Conservation (phyloP, 1,140 invertebrate species). For the Tetranychus cinnabarinus region DNA sequence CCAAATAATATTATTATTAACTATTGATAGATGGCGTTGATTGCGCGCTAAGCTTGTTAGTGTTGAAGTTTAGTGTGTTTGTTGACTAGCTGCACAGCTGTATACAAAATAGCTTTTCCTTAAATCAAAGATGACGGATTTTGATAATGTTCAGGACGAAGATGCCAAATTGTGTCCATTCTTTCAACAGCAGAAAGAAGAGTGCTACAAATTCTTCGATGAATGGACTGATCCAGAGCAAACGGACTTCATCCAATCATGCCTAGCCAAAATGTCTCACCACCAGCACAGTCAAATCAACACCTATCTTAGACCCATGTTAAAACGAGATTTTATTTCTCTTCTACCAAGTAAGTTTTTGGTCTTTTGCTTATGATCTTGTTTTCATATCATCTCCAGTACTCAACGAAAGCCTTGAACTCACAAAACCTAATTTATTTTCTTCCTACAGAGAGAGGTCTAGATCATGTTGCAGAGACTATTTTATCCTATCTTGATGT, state of each 20-base stretch:
- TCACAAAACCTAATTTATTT: not conserved
- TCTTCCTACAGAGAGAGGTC: slow-evolving; percentile 52
- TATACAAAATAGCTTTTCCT: no score
- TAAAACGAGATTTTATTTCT: slow-evolving; percentile 94
- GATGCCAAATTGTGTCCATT: no score
- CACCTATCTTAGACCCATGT: slow-evolving; percentile 88
- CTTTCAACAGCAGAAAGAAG: not conserved
- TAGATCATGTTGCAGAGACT: slow-evolving; percentile 91
- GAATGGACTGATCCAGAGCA: slow-evolving; percentile 43
- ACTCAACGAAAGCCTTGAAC: not conserved
- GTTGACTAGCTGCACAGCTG: no score
- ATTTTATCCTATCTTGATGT: slow-evolving; percentile 93
- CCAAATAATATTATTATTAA: no score
- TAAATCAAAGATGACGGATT: no score
- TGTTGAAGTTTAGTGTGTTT: no score
- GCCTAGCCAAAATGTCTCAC: slow-evolving; percentile 88
- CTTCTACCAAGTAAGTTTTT: slow-evolving; percentile 66
- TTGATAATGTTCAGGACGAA: no score
- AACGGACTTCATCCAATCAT: slow-evolving; percentile 83
- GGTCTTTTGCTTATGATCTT: slow-evolving; percentile 66
- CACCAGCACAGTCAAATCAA: slow-evolving; percentile 98
- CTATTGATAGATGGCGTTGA: no score
- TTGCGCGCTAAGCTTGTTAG: no score
- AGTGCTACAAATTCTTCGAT: slow-evolving; percentile 33
- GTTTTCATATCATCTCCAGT: not conserved